Base-by-base conservation (phyloP, 2,888 invertebrate species). In the Exephanes ischioxanthus region DNA sequence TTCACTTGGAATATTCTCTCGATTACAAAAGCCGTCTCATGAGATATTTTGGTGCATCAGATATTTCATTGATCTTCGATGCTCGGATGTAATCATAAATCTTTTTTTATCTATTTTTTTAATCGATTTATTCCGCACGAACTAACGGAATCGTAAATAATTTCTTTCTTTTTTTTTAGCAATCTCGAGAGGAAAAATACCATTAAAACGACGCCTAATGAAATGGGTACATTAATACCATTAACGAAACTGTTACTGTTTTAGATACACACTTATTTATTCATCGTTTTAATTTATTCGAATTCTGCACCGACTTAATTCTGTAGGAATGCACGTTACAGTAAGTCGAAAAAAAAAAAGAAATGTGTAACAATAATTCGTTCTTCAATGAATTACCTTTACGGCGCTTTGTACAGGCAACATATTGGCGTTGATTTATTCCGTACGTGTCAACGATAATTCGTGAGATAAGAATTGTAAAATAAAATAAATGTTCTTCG, bases 1-100 rank as follows among this genome's bases (percentile, higher is more conserved):
- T 37, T 37, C 9, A 2, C 11, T 55, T 22, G 55, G 53, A 5
- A 22, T 22, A 55, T 55, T 55, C 22, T 9, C 9, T 9, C 7
- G 9, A 55, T 55, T 9, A 9, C 9, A 7, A 7, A 3, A 22
- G 9, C 9, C 22, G 3, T 55, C 2, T 22, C 11, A 3, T 55
- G 7, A 19, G 1, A 55, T 2, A 9, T 19, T 9, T 7, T 22
- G 3, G 2, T 7, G 3, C n/a, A 2, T 61, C 30, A 30, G 26
- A 61, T 30, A 61, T 22, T 70, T 45, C 11, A 51, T 30, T 76
- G 75, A 48, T 45, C 75, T 76, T 76, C 66, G 75, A 63, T 66
- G 66, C 63, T 63, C 51, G 19, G n/a, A 33, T 37, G 22, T n/a
- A 61, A 61, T 73, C 61, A 33, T 58, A 3, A n/a, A 30, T 33